A percentile compares a stretch with the other conserved stretches of the same genome.
Evolutionary conservation across 2,113 vertebrate genomes (phyloP).

Genomic region (Sylvia atricapilla): DNA sequence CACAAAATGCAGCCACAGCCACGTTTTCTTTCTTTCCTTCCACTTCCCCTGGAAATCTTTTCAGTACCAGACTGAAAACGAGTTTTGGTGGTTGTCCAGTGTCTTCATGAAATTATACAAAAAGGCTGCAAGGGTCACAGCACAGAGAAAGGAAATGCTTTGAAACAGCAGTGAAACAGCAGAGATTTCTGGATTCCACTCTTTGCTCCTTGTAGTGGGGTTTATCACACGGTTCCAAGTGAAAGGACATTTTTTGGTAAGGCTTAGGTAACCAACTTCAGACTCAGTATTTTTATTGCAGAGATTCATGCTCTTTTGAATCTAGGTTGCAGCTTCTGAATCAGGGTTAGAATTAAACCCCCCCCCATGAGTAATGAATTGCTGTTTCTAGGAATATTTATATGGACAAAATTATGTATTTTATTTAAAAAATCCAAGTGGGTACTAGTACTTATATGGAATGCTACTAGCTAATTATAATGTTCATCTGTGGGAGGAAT

Average conservation of each 20-base stretch:
- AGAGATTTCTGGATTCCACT: not conserved
- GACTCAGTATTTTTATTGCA: not conserved
- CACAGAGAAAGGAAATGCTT: not conserved
- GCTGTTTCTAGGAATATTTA: not conserved
- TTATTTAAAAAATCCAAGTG: not conserved
- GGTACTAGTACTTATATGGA: not conserved
- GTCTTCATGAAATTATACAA: not conserved
- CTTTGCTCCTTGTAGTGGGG: not conserved
- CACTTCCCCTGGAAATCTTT: not conserved
- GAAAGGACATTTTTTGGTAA: not conserved
- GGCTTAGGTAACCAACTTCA: too few species aligned
- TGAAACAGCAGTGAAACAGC: not conserved
- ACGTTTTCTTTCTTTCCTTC: not conserved
- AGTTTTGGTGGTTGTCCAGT: not conserved
- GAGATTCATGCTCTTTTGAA: not conserved
- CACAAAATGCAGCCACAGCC: not conserved
- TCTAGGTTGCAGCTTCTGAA: not conserved
- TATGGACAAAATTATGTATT: not conserved
- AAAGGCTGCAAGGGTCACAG: not conserved
- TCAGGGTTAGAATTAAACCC: not conserved
- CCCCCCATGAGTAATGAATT: not conserved
- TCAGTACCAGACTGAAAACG: not conserved
- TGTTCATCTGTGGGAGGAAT: not conserved
- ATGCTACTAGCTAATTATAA: not conserved
- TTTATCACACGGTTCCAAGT: not conserved